phyloP scores from a whole-genome alignment of 2,797 vertebrate genomes.

The Clarias laeviceps region DNA sequence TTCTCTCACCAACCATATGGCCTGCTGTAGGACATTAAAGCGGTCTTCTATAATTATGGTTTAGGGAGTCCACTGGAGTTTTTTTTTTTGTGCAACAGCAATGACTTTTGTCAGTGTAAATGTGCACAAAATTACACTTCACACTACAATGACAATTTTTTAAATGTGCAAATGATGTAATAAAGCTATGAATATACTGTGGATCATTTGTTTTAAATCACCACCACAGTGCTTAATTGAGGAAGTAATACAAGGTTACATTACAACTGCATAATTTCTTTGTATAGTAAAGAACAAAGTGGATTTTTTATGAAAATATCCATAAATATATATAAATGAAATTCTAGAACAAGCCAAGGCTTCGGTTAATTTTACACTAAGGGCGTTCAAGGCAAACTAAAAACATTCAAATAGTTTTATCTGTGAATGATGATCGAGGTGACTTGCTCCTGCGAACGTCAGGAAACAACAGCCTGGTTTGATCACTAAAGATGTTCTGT shows the following conservation, averaged over 20 bases:
- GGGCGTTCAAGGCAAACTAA: no score
- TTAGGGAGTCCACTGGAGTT: no score
- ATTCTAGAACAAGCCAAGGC: not conserved
- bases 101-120: not conserved
- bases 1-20: not conserved
- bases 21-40: not conserved
- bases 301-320: not conserved
- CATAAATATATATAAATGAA: not conserved
- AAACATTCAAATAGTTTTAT: no score
- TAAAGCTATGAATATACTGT: not conserved
- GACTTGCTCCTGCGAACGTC: no score
- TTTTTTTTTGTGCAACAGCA: not conserved
- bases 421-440: no score
- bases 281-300: not conserved
- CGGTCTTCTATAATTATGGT: not conserved
- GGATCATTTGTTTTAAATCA: not conserved
- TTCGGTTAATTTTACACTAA: not conserved
- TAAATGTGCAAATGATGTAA: not conserved
- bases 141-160: not conserved
- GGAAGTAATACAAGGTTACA: not conserved
- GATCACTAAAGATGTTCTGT: no score
- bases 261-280: not conserved
- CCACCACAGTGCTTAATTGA: not conserved
- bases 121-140: not conserved
- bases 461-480: no score